These are phyloP conservation scores for Sceloporus undulatus DNA, from an alignment of 2,113 vertebrate species.

Conservation along the genomic window DNA sequence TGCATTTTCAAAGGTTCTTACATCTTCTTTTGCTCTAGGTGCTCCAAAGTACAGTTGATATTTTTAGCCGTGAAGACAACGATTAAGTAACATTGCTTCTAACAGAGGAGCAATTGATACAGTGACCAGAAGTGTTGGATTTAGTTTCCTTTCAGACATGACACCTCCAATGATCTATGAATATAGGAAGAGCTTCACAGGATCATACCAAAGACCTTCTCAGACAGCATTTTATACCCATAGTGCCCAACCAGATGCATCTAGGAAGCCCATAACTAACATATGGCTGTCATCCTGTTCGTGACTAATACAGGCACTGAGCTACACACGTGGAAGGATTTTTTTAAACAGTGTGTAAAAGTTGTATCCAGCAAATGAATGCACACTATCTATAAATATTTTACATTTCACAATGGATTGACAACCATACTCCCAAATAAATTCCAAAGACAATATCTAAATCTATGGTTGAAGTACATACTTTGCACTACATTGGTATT, in stretches of 20 bases:
- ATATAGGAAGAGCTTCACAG: neutral
- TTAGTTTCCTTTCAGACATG: neutral
- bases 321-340: too few species aligned
- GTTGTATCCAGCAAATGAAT: too few species aligned
- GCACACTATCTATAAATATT: too few species aligned
- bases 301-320: too few species aligned
- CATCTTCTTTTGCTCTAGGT: slow-evolving; percentile 44
- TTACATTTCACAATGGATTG: too few species aligned
- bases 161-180: neutral
- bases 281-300: neutral
- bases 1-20: slow-evolving; percentile 48
- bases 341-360: too few species aligned
- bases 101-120: neutral
- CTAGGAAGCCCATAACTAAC: neutral
- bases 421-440: too few species aligned
- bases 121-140: neutral
- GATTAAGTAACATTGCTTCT: slow-evolving; percentile 45
- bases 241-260: neutral
- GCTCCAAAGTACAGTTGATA: slow-evolving; percentile 42
- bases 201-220: neutral
- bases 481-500: too few species aligned
- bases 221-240: neutral
- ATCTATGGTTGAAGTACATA: too few species aligned
- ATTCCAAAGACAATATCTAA: too few species aligned
- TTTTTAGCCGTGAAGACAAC: slow-evolving; percentile 40